Base-by-base conservation (phyloP, 2,888 invertebrate genomes). In the Stenotaenia linearis region DNA sequence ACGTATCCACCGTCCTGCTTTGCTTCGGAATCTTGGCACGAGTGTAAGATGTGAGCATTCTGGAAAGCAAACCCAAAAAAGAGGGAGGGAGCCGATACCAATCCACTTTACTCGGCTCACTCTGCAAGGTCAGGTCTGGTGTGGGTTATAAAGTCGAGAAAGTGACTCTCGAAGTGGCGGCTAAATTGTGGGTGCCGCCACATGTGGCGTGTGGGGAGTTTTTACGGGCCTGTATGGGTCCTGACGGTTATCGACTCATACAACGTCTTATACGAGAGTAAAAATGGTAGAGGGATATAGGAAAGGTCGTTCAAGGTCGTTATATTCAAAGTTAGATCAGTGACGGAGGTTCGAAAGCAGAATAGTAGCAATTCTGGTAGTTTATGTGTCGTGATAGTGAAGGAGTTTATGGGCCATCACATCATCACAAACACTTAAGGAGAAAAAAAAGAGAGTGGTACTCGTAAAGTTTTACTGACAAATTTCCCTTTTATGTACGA, bases 401-500 rank as follows among this genome's bases (percentile, higher is more conserved):
- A 79, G 37, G 79, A 79, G 79, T 79, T 79, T 79, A 79, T 79
- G 75, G 79, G 75, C 79, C 79, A 79, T 79, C 79, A 79, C 79
- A 74, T 74, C 79, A 79, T 79, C 79, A 75, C 79, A 79, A 79
- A 79, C 79, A 79, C 79, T 69, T 79, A 79, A 74, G 78, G 56
- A 77, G 28, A 78, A 40, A 78, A 61, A 30, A 78, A 40, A 32
- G 61, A 78, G 78, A 78, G 78, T 56, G 78, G 28, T 69, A 69
- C 79, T 79, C 79, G 79, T 79, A 79, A 79, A 79, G 79, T 79
- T 79, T 79, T 79, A 79, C 79, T 79, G 79, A 79, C 79, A 79
- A 79, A 79, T 79, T 79, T 79, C 75, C 79, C 79, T 75, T 77
- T 79, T 75, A 69, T 69, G 35, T 75, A 75, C 74, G 79, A 75